Evolutionary conservation across 2,888 invertebrate species (phyloP), one percentile per base, ranked within the genome.

Genomic region (Barypeithes pellucidus): DNA sequence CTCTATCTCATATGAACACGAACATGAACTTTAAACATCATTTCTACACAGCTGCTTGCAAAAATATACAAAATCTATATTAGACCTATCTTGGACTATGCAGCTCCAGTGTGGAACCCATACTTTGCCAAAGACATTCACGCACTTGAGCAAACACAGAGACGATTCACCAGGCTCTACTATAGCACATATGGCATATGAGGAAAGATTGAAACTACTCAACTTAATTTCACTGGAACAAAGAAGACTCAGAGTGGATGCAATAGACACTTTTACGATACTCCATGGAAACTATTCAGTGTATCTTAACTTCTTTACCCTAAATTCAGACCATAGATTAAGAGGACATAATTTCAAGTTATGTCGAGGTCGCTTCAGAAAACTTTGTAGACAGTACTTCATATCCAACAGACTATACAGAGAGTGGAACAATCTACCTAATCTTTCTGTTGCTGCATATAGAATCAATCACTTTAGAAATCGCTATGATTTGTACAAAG

Each of bases 131-230:
- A 45, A 16, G 43, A 45, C 16, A 45, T 45, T 4, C 12, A 14
- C 14, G 14, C 7, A 14, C 14, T 43, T 43, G 43, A 36, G 12
- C 36, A 36, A 36, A 12, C 9, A 36, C 36, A 36, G 9, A 36
- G 39, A n/a, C 39, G 12, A 39, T 3, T 39, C n/a, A 12, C 8
- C 8, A 16, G 14, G 4, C 16, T 45, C 14, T 45, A n/a, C 43
- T 45, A 39, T 39, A 39, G 39, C n/a, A 39, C n/a, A 39, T n/a
- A 39, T 39, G 39, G 16, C 16, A 18, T 45, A 45, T 16, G 43
- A 45, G 8, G 16, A 45, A 8, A 16, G 43, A 45, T 8, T 45
- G 43, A 45, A 45, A 16, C 16, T 2, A 45, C 16, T 45, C 0
- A 16, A 45, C 16, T 45, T 45, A 45, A 45, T 7, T 8, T 3